These are phyloP conservation scores for Sinella curviseta DNA, from an alignment of 1,140 invertebrate genomes.

Conservation along the genomic window DNA sequence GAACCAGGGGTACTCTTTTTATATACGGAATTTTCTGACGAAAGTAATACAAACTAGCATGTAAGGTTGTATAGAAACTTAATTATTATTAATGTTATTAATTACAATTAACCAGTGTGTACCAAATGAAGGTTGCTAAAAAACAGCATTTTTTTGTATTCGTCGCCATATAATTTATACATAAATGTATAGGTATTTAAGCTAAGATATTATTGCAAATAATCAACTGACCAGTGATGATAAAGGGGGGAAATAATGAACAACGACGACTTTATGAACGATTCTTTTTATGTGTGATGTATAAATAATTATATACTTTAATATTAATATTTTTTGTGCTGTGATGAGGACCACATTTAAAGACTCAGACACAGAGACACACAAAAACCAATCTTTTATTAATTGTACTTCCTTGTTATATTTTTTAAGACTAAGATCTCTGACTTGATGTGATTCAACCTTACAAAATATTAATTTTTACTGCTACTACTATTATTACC, in stretches of 20 bases:
- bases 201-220: background rate
- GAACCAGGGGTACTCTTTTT: slow-evolving; percentile 10
- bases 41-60: slow-evolving; percentile 18
- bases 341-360: background rate
- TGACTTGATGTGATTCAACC: slow-evolving; percentile 17
- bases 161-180: slow-evolving; percentile 20
- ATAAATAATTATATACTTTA: background rate
- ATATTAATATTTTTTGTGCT: too few species aligned
- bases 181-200: background rate
- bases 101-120: background rate
- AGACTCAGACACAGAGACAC: too few species aligned
- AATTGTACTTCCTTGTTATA: background rate
- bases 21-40: slow-evolving; percentile 2
- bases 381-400: background rate
- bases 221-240: too few species aligned
- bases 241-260: background rate
- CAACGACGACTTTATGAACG: background rate
- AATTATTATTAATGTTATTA: background rate
- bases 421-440: slow-evolving; percentile 22
- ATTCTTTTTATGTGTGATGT: background rate
- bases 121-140: background rate
- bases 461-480: background rate
- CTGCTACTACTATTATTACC: too few species aligned
- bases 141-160: slow-evolving; percentile 16
- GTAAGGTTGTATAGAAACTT: background rate